Conservation (phyloP, 2,797 vertebrate genomes). For the Sternarchorhynchus goeldii region DNA sequence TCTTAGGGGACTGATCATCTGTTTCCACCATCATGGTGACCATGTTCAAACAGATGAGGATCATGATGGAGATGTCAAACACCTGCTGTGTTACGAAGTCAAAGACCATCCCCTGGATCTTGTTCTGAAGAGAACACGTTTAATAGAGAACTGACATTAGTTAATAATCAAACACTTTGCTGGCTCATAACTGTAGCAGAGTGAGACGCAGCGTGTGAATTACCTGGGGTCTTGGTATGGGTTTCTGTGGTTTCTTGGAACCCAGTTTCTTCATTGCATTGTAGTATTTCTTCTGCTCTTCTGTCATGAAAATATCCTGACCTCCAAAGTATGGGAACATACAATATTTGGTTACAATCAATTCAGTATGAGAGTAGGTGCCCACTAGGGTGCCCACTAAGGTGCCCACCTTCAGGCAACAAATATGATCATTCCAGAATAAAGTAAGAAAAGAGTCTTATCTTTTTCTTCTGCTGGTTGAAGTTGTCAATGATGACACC, state of each 20-base stretch:
- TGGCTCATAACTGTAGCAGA: neutral
- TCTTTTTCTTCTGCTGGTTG: slow-evolving; percentile 99
- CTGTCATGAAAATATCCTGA: slow-evolving; percentile 99
- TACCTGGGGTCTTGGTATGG: slow-evolving; percentile 95
- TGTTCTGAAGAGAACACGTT: slow-evolving; percentile 78
- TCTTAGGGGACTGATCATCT: slow-evolving; percentile 90
- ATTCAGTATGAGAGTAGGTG: neutral
- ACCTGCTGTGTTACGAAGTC: slow-evolving; percentile 98
- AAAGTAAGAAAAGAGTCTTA: slow-evolving; percentile 73
- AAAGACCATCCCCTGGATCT: slow-evolving; percentile 92
- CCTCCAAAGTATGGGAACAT: slow-evolving; percentile 94
- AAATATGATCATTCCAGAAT: neutral
- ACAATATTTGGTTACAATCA: slow-evolving; percentile 81
- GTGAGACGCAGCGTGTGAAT: slow-evolving; percentile 44
- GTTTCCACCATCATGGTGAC: slow-evolving; percentile 99
- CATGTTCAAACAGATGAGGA: slow-evolving; percentile 99
- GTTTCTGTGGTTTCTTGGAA: slow-evolving; percentile 98
- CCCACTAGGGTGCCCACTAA: too few species aligned
- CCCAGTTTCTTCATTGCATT: slow-evolving; percentile 99
- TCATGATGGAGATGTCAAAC: slow-evolving; percentile 99
- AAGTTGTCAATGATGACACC: slow-evolving; percentile 99
- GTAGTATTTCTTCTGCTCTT: slow-evolving; percentile 99
- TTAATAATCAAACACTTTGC: neutral
- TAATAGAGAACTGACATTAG: slow-evolving; percentile 22
- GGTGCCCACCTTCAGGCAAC: too few species aligned